These are phyloP conservation scores for Pachyrhynchus sulphureomaculatus DNA, from an alignment of 1,140 invertebrate species.

Conservation along the genomic window DNA sequence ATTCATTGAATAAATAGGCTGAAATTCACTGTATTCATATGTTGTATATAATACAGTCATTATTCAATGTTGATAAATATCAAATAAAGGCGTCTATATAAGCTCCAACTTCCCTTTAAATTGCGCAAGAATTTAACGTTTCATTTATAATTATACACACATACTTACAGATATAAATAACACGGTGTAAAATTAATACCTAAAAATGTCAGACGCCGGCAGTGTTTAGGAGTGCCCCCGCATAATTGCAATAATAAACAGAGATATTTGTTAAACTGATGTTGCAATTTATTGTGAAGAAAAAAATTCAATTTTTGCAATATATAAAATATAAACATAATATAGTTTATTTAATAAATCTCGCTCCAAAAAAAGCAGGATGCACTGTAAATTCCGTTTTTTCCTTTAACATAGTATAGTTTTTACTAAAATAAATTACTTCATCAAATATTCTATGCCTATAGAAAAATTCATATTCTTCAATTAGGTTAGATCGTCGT, in stretches of 20 bases:
- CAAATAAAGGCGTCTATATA: constrained; percentile 20
- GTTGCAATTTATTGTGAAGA: not conserved
- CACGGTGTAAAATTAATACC: constrained; percentile 15
- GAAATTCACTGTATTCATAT: no score
- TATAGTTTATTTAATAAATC: no score
- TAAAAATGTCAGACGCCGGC: constrained; percentile 25
- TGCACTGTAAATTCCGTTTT: no score
- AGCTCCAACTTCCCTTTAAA: constrained; percentile 12
- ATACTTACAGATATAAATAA: constrained; percentile 17
- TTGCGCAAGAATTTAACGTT: constrained; percentile 13
- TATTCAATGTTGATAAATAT: constrained; percentile 25
- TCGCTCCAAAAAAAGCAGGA: no score
- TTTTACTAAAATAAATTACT: no score
- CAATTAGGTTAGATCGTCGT: no score
- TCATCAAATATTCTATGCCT: no score
- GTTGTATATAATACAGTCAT: constrained; percentile 20
- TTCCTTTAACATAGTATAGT: no score
- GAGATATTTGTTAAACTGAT: constrained; percentile 10
- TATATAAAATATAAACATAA: no score
- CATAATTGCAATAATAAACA: constrained; percentile 16
- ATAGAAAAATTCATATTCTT: no score
- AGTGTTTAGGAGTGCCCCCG: constrained; percentile 13
- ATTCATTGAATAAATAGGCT: no score
- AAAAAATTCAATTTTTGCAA: no score
- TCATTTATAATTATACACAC: constrained; percentile 15